These are phyloP conservation scores for Coluber constrictor DNA, from an alignment of 2,797 vertebrate genomes.

Conservation along the genomic window DNA sequence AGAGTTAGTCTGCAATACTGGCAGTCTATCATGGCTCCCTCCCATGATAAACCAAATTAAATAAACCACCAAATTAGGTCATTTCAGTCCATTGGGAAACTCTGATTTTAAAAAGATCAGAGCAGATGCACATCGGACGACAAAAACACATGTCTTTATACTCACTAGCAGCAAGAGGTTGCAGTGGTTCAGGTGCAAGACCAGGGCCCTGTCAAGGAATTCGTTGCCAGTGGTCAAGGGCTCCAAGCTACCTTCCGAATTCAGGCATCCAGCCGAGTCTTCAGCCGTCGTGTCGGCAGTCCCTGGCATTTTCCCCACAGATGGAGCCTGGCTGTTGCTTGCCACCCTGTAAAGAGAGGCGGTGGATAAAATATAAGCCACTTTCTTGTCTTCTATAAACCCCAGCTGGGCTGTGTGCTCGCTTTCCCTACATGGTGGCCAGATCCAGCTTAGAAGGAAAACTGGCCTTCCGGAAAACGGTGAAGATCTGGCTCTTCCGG, in stretches of 20 bases:
- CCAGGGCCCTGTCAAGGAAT: slow-evolving; percentile 80
- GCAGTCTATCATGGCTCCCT: too few relatives aligned
- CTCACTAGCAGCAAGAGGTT: slow-evolving; percentile 87
- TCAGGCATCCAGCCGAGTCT: slow-evolving; percentile 45
- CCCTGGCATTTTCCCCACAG: slow-evolving; percentile 9
- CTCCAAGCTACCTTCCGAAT: slow-evolving; percentile 66
- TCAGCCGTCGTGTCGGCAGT: slow-evolving; percentile 31
- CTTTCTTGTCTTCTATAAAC: not conserved
- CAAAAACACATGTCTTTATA: not conserved
- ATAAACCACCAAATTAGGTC: not conserved
- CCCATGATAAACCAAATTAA: too few relatives aligned
- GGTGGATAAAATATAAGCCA: not conserved
- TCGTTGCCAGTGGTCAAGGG: slow-evolving; percentile 83
- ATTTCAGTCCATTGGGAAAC: not conserved
- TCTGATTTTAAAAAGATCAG: not conserved
- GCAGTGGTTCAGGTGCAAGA: slow-evolving; percentile 86
- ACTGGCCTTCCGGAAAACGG: too few relatives aligned
- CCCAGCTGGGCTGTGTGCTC: too few relatives aligned
- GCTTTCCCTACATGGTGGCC: not conserved
- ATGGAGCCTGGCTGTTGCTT: not conserved
- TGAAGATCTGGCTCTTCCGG: too few relatives aligned
- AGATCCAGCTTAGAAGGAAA: not conserved
- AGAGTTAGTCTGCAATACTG: too few relatives aligned
- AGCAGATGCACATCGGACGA: accelerated
- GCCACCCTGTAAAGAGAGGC: slow-evolving; percentile 42